These are phyloP conservation scores for Sarcophaga variegata DNA, from an alignment of 2,888 invertebrate species.

Conservation along the genomic window DNA sequence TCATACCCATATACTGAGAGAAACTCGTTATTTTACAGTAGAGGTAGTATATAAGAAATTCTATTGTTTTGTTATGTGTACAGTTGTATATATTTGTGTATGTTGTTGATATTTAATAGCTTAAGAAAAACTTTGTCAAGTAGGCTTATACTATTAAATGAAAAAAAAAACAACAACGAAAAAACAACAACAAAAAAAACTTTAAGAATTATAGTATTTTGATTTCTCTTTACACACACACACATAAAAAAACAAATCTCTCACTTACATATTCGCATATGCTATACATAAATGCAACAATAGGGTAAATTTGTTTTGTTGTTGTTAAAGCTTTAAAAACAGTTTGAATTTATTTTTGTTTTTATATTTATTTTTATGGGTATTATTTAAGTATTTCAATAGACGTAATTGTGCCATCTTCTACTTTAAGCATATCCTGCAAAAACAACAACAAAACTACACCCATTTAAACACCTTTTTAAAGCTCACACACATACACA, in stretches of 20 bases:
- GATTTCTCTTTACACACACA: constrained; percentile 29
- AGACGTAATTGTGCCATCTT: constrained; percentile 28
- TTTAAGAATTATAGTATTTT: constrained; percentile 56
- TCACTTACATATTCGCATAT: neutral
- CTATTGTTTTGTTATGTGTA: neutral
- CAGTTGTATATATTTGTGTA: neutral
- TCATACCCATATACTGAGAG: neutral
- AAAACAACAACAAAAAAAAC: constrained; percentile 24
- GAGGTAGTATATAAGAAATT: neutral
- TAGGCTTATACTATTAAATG: constrained; percentile 29
- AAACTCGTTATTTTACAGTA: neutral
- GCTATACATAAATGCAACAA: neutral
- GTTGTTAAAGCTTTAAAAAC: constrained; percentile 32
- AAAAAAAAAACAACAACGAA: neutral
- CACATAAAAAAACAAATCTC: neutral
- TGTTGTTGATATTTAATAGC: constrained; percentile 40
- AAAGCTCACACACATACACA: too few species aligned
- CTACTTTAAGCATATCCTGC: neutral
- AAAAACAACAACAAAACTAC: too few species aligned
- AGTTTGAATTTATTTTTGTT: neutral
- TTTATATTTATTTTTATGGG: constrained; percentile 13
- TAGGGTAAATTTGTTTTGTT: constrained; percentile 32
- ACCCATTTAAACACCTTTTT: too few species aligned
- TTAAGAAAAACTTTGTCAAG: constrained; percentile 54
- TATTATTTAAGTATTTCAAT: too few species aligned